Conservation (phyloP, 2,797 vertebrate species). For the Lagocephalus sceleratus region DNA sequence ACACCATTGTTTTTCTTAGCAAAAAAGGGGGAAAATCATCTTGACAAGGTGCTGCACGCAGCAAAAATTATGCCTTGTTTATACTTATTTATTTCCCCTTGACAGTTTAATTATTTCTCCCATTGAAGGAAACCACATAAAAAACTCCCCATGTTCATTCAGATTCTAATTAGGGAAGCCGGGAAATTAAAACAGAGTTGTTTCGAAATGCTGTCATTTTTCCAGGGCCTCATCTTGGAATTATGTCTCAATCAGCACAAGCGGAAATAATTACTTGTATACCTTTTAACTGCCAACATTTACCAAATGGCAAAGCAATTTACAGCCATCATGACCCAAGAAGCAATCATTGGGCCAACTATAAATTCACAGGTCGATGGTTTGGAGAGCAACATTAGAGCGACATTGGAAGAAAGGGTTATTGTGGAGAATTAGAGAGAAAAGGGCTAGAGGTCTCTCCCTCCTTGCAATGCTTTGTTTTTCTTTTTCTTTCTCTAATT, state of each 20-base stretch:
- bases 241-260: constrained; percentile 83
- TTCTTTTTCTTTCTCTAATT: constrained; percentile 18
- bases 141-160: constrained; percentile 67
- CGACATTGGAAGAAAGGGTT: constrained; percentile 69
- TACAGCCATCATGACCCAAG: constrained; percentile 77
- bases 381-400: constrained; percentile 67
- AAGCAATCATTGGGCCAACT: constrained; percentile 82
- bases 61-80: constrained; percentile 78
- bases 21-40: constrained; percentile 55
- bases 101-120: constrained; percentile 82
- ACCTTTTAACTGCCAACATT: constrained; percentile 81
- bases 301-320: constrained; percentile 83
- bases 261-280: constrained; percentile 82
- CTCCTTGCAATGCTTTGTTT: constrained; percentile 28
- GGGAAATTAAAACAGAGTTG: constrained; percentile 81
- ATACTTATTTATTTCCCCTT: constrained; percentile 78
- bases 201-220: constrained; percentile 82
- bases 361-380: constrained; percentile 79
- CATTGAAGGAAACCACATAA: constrained; percentile 75
- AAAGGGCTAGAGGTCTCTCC: constrained; percentile 39
- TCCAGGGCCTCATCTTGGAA: constrained; percentile 69
- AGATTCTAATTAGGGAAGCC: constrained; percentile 78
- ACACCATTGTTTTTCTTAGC: constrained; percentile 71
- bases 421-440: constrained; percentile 73
- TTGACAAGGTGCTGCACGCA: constrained; percentile 71